Conservation (phyloP, 2,113 vertebrate species). For the Electrona antarctica region DNA sequence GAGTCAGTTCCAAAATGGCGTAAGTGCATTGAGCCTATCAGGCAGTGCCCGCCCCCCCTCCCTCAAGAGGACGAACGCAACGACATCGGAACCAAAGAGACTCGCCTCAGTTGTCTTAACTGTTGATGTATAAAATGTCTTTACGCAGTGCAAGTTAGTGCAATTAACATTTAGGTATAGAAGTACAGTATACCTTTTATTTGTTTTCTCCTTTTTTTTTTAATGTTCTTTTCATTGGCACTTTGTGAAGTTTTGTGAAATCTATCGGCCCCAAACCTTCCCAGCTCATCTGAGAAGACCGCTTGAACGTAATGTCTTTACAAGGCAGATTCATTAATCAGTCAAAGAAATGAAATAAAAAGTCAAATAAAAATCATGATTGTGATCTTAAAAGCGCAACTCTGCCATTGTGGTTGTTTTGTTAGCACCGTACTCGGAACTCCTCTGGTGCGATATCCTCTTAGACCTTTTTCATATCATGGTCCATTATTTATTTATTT, state of each 20-base stretch:
- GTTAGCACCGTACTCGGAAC: too few species aligned
- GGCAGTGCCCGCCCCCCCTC: slow-evolving; percentile 49
- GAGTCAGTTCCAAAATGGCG: too few species aligned
- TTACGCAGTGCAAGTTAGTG: slow-evolving; percentile 81
- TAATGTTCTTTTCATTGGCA: slow-evolving; percentile 81
- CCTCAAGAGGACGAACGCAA: not conserved
- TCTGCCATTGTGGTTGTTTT: not conserved
- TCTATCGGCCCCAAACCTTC: slow-evolving; percentile 12
- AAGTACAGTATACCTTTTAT: slow-evolving; percentile 48
- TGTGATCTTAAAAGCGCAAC: not conserved
- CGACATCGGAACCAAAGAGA: slow-evolving; percentile 8
- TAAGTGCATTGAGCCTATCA: not conserved
- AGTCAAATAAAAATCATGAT: not conserved
- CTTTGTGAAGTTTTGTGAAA: slow-evolving; percentile 79
- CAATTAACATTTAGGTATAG: slow-evolving; percentile 67
- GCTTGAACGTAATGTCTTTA: not conserved
- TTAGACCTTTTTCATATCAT: too few species aligned
- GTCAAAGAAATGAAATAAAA: slow-evolving; percentile 13
- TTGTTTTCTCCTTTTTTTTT: slow-evolving; percentile 55
- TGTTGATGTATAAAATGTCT: slow-evolving; percentile 70
- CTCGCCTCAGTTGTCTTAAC: slow-evolving; percentile 59
- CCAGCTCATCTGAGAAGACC: slow-evolving; percentile 9
- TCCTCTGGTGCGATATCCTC: too few species aligned
- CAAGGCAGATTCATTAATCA: slow-evolving; percentile 25
- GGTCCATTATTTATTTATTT: too few species aligned